phyloP scores from a whole-genome alignment of 2,888 invertebrate species.

The Camponotus fellah region DNA sequence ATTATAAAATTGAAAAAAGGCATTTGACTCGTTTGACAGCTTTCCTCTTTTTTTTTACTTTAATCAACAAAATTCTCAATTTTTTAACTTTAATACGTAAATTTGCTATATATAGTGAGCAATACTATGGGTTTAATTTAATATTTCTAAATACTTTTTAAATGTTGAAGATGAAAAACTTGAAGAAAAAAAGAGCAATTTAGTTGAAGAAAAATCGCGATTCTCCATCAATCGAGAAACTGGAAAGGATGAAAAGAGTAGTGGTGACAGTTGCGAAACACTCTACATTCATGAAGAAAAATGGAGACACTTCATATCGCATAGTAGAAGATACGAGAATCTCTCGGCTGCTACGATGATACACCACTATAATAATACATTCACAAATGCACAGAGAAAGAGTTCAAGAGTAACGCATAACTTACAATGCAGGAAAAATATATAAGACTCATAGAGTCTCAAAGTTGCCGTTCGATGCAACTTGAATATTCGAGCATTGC shows the following conservation, averaged over 20 bases:
- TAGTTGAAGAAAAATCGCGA: neutral
- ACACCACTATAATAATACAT: neutral
- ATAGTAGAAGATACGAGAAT: neutral
- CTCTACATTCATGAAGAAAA: constrained; percentile 12
- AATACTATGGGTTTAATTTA: neutral
- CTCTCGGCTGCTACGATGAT: constrained; percentile 4
- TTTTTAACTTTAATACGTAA: neutral
- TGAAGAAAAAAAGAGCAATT: neutral
- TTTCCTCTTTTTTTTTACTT: neutral
- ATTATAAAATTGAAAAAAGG: neutral
- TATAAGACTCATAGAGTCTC: neutral
- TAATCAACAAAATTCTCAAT: neutral
- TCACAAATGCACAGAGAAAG: no score
- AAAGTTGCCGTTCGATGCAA: neutral
- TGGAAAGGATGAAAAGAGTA: neutral
- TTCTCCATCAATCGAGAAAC: neutral
- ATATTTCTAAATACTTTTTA: neutral
- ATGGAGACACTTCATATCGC: constrained; percentile 6
- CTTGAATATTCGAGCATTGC: neutral
- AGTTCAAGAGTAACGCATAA: neutral
- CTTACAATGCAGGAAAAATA: neutral
- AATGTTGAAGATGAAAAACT: neutral
- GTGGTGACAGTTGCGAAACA: neutral
- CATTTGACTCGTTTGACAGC: no score
- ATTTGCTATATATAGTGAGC: neutral